These are phyloP conservation scores for Lasioglossum oenotherae DNA, from an alignment of 2,888 invertebrate genomes.

Conservation along the genomic window DNA sequence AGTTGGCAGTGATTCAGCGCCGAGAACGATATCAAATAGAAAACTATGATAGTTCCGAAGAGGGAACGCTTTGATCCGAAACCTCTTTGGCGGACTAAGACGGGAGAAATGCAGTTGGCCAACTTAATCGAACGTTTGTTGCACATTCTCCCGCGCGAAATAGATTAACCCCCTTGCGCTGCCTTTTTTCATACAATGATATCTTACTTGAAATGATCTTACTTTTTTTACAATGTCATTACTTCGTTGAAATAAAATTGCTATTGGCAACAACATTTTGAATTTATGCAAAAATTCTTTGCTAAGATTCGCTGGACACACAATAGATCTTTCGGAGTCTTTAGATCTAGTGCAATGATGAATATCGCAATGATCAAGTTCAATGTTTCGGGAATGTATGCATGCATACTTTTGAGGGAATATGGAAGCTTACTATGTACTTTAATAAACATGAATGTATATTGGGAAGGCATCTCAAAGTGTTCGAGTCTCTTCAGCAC, in stretches of 20 bases:
- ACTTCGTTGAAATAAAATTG: too few species aligned
- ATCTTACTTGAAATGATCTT: too few species aligned
- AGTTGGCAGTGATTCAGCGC: slow-evolving; percentile 11
- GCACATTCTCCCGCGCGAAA: not conserved
- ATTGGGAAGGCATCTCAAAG: not conserved
- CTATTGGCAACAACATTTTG: too few species aligned
- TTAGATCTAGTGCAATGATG: not conserved
- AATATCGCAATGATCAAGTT: not conserved
- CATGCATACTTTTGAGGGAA: not conserved
- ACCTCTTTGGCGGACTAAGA: not conserved
- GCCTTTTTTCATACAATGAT: not conserved
- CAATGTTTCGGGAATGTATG: not conserved
- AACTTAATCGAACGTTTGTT: not conserved
- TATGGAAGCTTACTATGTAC: not conserved
- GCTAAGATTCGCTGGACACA: too few species aligned
- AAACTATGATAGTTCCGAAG: slow-evolving; percentile 12
- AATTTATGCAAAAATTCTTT: too few species aligned
- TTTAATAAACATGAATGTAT: not conserved
- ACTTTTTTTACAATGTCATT: too few species aligned
- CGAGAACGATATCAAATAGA: slow-evolving; percentile 11
- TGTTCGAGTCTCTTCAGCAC: not conserved
- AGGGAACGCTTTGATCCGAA: not conserved
- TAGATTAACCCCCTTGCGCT: not conserved
- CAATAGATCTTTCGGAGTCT: too few species aligned
- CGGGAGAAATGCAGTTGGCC: not conserved